phyloP scores from a whole-genome alignment of 2,113 vertebrate species.

The Brachypteracias leptosomus region DNA sequence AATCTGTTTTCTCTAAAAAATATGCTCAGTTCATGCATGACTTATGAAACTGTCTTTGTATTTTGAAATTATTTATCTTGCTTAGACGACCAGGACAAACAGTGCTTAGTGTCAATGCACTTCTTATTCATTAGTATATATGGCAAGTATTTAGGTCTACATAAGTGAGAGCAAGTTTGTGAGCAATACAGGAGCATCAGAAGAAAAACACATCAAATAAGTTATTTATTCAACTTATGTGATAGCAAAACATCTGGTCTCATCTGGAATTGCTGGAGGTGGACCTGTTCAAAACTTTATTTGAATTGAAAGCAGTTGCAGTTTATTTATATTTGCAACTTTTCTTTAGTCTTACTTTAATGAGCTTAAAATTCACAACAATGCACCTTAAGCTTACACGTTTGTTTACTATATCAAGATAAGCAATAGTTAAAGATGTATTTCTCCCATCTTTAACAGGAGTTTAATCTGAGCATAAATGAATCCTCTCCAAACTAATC shows the following conservation, averaged over 20 bases:
- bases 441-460: not conserved
- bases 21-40: not conserved
- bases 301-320: not conserved
- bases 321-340: not conserved
- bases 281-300: not conserved
- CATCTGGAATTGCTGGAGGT: not conserved
- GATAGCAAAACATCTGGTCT: not conserved
- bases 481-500: not conserved
- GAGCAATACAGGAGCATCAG: not conserved
- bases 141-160: not conserved
- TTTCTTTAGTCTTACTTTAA: not conserved
- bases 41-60: not conserved
- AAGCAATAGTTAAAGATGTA: not conserved
- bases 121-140: not conserved
- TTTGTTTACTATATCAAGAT: not conserved
- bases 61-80: not conserved
- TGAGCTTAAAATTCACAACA: not conserved
- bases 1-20: not conserved
- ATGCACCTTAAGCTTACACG: not conserved
- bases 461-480: not conserved
- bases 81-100: not conserved
- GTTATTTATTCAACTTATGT: not conserved
- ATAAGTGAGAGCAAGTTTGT: not conserved
- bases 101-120: not conserved
- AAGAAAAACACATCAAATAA: not conserved